Base-by-base conservation (phyloP, 2,888 invertebrate genomes). In the Ametastegia equiseti region DNA sequence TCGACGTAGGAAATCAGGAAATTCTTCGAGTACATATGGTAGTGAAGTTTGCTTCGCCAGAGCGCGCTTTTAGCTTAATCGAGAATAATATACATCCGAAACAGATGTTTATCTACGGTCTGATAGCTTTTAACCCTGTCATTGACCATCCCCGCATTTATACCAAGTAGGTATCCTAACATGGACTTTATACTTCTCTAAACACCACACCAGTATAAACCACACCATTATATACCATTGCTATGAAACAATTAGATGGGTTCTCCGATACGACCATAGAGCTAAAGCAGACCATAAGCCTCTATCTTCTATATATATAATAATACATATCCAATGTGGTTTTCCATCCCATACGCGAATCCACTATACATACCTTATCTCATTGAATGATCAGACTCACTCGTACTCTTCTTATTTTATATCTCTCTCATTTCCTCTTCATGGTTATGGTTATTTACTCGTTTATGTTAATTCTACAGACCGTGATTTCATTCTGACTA, bases 221-320 rank as follows among this genome's bases (percentile, higher is more conserved):
- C 23, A 33, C 65, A 67, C 36, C 65, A 33, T 67, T n/a, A 33
- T 67, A 39, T 39, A 39, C 27, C n/a, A 67, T 6, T 36, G 30
- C 83, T 82, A 84, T 86, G 86, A 87, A 89, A 88, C 88, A 88
- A 88, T 89, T 87, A 86, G 89, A 89, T 89, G 84, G 86, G 83
- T 80, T 81, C 73, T 27, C 60, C 84, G 88, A 88, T 89, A 89
- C 77, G 80, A 50, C n/a, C n/a, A 67, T 67, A 39, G 19, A n/a
- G 65, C 65, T 11, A 23, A 67, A 54, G 79, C 73, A 63, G 77
- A 78, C 83, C 50, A n/a, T 50, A 33, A 19, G 42, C 77, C 50
- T 65, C 78, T 81, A 78, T 47, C 77, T 42, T 39, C 67, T 39
- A n/a, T n/a, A n/a, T n/a, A n/a, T n/a, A n/a, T n/a, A n/a, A n/a